Conservation (phyloP, 2,113 vertebrate genomes). For the Nesogale talazaci region DNA sequence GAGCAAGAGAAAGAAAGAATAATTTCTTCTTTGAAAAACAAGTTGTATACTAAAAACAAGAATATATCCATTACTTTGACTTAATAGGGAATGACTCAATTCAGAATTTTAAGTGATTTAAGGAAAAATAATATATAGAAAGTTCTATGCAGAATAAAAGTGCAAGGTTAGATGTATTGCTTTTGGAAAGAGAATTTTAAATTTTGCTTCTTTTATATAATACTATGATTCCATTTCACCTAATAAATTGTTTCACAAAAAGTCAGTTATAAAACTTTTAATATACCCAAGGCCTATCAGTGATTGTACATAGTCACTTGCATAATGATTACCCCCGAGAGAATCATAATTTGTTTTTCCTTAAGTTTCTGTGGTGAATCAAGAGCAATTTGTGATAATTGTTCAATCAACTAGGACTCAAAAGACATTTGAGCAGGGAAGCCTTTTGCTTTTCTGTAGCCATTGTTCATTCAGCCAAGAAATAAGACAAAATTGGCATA, state of each 20-base stretch:
- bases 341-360: conserved; percentile 24
- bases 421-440: neutral
- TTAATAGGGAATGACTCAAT: neutral
- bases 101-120: neutral
- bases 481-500: neutral
- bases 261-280: conserved; percentile 57
- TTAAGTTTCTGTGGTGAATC: conserved; percentile 26
- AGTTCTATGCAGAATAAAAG: conserved; percentile 14
- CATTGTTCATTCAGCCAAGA: neutral
- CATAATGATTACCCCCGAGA: conserved; percentile 61
- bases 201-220: conserved; percentile 38
- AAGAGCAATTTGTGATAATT: conserved; percentile 48
- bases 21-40: neutral
- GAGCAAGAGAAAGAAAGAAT: neutral
- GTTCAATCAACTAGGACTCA: conserved; percentile 42
- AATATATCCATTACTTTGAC: neutral
- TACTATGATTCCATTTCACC: conserved; percentile 66
- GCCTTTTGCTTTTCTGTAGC: conserved; percentile 12
- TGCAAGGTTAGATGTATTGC: conserved; percentile 45
- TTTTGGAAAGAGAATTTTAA: conserved; percentile 59
- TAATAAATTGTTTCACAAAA: conserved; percentile 48
- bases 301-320: conserved; percentile 61
- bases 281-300: conserved; percentile 47
- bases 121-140: neutral
- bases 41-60: conserved; percentile 1